Evolutionary conservation across 2,113 vertebrate species (phyloP), one percentile per base, ranked within the genome.

Genomic region (Camelus bactrianus): DNA sequence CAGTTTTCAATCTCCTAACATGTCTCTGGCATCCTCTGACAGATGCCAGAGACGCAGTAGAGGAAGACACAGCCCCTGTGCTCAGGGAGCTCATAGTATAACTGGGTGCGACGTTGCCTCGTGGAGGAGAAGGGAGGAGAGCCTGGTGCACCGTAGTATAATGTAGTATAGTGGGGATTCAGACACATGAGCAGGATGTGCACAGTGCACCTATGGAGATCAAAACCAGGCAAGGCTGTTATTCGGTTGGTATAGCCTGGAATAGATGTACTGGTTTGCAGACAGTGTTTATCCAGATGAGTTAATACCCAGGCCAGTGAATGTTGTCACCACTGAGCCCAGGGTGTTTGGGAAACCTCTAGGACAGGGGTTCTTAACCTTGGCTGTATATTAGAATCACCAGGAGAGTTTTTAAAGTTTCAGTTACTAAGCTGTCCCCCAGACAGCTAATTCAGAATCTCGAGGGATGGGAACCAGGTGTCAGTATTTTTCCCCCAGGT

Each of bases 201-300:
- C 14, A 22, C 52, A 50, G 35, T 16, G 6, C 9, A 32, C 62
- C 50, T 11, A 0, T 38, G 46, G 32, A 14, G 54, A 42, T 58
- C 26, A 81, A 70, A 86, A 17, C 20, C 1, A 72, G 20, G 9
- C 15, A 24, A 20, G 8, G 26, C 28, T 26, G 24, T 42, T 60
- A 0, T 67, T 77, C 3, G 8, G 13, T 72, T 1, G 2, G 6
- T 48, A 1, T 24, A 22, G 4, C 42, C 64, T 58, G 14, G 6
- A 14, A 24, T 6, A 52, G 62, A 80, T 12, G 42, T 35, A 7
- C 46, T 56, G 48, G 24, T 58, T 38, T 81, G 32, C 52, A 93
- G 50, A 75, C 28, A 11, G 0, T 32, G 13, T 83, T 72, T 81
- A 42, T 54, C 81, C 46, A 69, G 32, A 30, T 46, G 22, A 19